A percentile compares a stretch with the other conserved stretches of the same genome.
These are phyloP conservation scores for Petrophora chlorosata DNA, from an alignment of 2,888 invertebrate genomes.

Conservation along the genomic window DNA sequence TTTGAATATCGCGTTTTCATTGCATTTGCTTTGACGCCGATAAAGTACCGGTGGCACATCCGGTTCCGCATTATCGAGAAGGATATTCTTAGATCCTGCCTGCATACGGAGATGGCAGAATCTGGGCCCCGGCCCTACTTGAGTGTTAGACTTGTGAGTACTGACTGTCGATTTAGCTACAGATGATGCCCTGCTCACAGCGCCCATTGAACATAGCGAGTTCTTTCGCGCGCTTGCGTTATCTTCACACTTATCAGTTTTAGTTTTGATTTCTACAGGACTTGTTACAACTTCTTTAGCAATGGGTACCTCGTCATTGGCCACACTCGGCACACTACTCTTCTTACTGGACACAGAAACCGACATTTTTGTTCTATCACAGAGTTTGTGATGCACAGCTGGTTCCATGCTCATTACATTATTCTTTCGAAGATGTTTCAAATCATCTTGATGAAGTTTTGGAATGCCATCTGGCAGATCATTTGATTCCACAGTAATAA, in stretches of 20 bases:
- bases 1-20: slow-evolving; percentile 74
- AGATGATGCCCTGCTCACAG: slow-evolving; percentile 75
- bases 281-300: slow-evolving; percentile 52
- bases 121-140: slow-evolving; percentile 86
- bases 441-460: slow-evolving; percentile 55
- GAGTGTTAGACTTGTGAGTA: slow-evolving; percentile 76
- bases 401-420: slow-evolving; percentile 69
- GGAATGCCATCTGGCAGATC: slow-evolving; percentile 37
- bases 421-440: slow-evolving; percentile 54
- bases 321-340: slow-evolving; percentile 67
- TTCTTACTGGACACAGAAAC: slow-evolving; percentile 72
- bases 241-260: slow-evolving; percentile 54
- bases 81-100: slow-evolving; percentile 90
- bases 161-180: slow-evolving; percentile 78
- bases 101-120: slow-evolving; percentile 91
- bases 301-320: slow-evolving; percentile 62
- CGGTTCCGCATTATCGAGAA: slow-evolving; percentile 90
- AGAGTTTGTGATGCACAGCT: slow-evolving; percentile 85
- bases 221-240: slow-evolving; percentile 60
- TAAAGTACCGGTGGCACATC: slow-evolving; percentile 89
- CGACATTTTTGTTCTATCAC: slow-evolving; percentile 79
- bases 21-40: slow-evolving; percentile 83
- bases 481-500: slow-evolving; percentile 20
- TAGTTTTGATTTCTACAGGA: slow-evolving; percentile 56
- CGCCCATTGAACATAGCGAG: slow-evolving; percentile 77